Base-by-base conservation (phyloP, 2,888 invertebrate species). In the Campoletis raptor region DNA sequence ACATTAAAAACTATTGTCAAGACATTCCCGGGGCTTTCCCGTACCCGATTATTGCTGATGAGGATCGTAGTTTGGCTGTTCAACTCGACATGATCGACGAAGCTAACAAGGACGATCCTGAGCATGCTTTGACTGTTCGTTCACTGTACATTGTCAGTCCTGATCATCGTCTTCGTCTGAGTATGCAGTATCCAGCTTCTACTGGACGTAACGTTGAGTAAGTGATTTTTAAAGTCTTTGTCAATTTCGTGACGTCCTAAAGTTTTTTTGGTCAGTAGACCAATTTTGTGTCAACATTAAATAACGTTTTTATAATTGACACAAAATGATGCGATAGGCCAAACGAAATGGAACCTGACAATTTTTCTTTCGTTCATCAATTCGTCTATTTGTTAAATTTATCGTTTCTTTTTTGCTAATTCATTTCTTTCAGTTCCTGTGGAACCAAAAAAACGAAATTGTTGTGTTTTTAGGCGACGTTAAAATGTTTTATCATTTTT, bases 201-300 rank as follows among this genome's bases (percentile, higher is more conserved):
- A 98, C 97, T 37, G 98, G 98, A 64, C 95, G 98, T 88, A 98
- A 98, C 94, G 97, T 98, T 89, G 96, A 97, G 97, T 97, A 94
- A 96, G 97, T 96, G 70, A 18, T 40, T 52, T 30, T 61, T 42
- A 12, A 8, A 15, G 40, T 57, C 21, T 10, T 6, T n/a, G 36
- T 30, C 64, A 36, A 9, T 74, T 57, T 57, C n/a, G 15, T 10
- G 1, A 15, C 36, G 12, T 0, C 48, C 36, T 8, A 30, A 61
- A 45, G 67, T 54, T 64, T 73, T 66, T 72, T 61, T 5, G 30
- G 30, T 36, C 18, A 0, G 9, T 73, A 1, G 5, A n/a, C 30
- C 0, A 37, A 21, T n/a, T 21, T n/a, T 40, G 45, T 77, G 70
- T 45, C 45, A n/a, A 18, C 45, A 84, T 24, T 85, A 45, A 45